A percentile compares a stretch with the other conserved stretches of the same genome.
These are phyloP conservation scores for Cynopterus sphinx DNA, from an alignment of 2,797 vertebrate species.

Conservation along the genomic window DNA sequence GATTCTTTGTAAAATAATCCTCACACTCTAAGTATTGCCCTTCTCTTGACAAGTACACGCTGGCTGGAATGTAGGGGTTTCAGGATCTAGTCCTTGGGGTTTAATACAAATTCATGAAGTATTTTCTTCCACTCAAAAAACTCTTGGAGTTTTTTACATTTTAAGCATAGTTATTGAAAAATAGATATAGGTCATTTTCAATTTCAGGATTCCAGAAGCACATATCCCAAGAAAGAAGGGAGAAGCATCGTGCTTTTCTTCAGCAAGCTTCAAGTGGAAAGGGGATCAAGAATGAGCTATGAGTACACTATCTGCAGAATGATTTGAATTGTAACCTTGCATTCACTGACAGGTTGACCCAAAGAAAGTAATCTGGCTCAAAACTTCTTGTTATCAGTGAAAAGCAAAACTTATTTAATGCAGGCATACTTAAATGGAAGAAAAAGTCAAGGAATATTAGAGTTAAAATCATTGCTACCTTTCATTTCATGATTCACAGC, in stretches of 20 bases:
- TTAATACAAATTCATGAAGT: background rate
- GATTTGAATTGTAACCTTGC: background rate
- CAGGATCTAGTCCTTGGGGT: background rate
- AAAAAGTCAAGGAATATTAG: background rate
- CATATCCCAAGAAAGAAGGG: background rate
- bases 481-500: conserved; percentile 27
- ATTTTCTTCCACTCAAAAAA: background rate
- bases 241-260: background rate
- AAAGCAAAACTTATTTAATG: conserved; percentile 49
- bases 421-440: conserved; percentile 2
- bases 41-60: background rate
- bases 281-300: background rate
- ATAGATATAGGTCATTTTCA: background rate
- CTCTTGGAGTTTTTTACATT: background rate
- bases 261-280: background rate
- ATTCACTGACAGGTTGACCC: background rate
- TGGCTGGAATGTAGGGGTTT: background rate
- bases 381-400: conserved; percentile 4
- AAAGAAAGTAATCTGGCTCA: background rate
- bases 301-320: background rate
- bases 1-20: background rate
- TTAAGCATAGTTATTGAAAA: background rate
- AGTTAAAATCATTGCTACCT: conserved; percentile 39
- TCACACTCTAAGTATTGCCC: background rate
- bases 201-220: background rate